These are phyloP conservation scores for Tetraodon nigroviridis DNA, from an alignment of 2,113 vertebrate genomes.

Conservation along the genomic window DNA sequence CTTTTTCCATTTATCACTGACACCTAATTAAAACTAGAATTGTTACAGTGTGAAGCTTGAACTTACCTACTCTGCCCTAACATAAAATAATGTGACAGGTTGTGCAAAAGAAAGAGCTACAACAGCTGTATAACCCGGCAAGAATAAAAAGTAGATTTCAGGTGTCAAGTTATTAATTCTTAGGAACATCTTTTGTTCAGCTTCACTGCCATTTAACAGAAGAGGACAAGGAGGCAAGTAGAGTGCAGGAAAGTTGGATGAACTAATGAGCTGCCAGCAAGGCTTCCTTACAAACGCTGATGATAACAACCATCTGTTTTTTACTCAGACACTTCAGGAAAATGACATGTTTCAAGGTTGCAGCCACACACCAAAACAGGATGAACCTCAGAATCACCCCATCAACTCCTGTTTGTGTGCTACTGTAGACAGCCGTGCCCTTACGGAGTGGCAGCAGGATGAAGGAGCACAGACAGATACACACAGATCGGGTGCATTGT, in stretches of 20 bases:
- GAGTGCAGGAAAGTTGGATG: slow-evolving; percentile 21
- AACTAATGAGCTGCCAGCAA: slow-evolving; percentile 51
- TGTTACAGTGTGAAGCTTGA: too few relatives aligned
- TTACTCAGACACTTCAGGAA: slow-evolving; percentile 60
- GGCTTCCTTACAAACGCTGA: slow-evolving; percentile 47
- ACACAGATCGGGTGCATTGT: slow-evolving; percentile 17
- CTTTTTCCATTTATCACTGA: too few relatives aligned
- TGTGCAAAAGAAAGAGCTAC: too few relatives aligned
- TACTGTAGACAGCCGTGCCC: slow-evolving; percentile 51
- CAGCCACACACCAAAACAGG: slow-evolving; percentile 72
- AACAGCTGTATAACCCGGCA: too few relatives aligned
- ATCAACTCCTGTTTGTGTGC: slow-evolving; percentile 58
- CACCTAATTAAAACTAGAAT: too few relatives aligned
- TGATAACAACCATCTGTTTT: slow-evolving; percentile 67
- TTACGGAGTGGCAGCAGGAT: slow-evolving; percentile 65
- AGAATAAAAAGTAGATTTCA: not conserved
- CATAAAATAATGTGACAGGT: too few relatives aligned
- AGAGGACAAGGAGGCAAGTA: not conserved
- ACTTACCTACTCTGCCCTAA: too few relatives aligned
- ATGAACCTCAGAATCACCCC: slow-evolving; percentile 59
- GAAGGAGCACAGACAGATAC: slow-evolving; percentile 35
- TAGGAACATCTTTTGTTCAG: not conserved
- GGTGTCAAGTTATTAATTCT: not conserved
- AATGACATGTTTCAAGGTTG: slow-evolving; percentile 71
- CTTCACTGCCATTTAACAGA: not conserved